phyloP scores from a whole-genome alignment of 2,888 invertebrate genomes.

The Drosophila ustulata region DNA sequence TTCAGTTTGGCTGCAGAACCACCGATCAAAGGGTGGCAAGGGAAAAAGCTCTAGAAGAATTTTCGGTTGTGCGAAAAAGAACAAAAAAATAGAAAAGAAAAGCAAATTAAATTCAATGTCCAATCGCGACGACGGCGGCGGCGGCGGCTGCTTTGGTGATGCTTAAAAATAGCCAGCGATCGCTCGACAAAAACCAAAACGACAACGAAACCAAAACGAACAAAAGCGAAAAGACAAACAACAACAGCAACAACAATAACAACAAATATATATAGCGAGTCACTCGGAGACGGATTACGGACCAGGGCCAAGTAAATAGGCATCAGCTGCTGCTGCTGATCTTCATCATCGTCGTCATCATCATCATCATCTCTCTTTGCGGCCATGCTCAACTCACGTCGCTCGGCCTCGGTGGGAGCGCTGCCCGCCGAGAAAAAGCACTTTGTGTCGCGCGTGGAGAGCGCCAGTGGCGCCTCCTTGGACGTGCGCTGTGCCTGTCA shows the following conservation, averaged over 20 bases:
- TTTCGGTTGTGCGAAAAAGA: slow-evolving; percentile 50
- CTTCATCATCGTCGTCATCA: slow-evolving; percentile 1
- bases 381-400: slow-evolving; percentile 84
- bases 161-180: slow-evolving; percentile 79
- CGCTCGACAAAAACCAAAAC: slow-evolving; percentile 54
- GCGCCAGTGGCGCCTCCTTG: slow-evolving; percentile 89
- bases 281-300: slow-evolving; percentile 46
- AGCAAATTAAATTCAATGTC: slow-evolving; percentile 75
- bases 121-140: slow-evolving; percentile 59
- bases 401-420: slow-evolving; percentile 90
- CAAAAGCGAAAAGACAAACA: slow-evolving; percentile 51
- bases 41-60: slow-evolving; percentile 48
- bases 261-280: slow-evolving; percentile 11
- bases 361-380: neutral
- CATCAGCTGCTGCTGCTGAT: slow-evolving; percentile 37
- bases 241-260: slow-evolving; percentile 22
- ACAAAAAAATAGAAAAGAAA: slow-evolving; percentile 49
- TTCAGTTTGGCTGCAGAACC: neutral
- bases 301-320: slow-evolving; percentile 71
- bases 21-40: slow-evolving; percentile 8
- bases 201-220: slow-evolving; percentile 69
- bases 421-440: slow-evolving; percentile 87
- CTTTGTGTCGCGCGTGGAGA: slow-evolving; percentile 90
- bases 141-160: slow-evolving; percentile 62
- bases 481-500: slow-evolving; percentile 95